A percentile compares a stretch with the other conserved stretches of the same genome.
phyloP scores from a whole-genome alignment of 2,888 invertebrate genomes.

The Siphonodentalium dalli region DNA sequence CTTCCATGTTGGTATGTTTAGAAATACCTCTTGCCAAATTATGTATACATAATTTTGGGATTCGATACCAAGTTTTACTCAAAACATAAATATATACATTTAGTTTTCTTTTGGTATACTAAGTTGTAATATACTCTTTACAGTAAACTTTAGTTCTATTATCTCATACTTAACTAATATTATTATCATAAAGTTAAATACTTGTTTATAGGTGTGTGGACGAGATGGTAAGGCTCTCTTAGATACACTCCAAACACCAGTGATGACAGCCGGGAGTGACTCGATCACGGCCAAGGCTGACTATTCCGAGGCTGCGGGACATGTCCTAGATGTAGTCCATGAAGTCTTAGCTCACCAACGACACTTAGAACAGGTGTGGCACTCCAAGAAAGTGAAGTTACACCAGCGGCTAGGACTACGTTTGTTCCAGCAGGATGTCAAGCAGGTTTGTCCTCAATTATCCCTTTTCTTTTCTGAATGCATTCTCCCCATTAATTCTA shows the following conservation, averaged over 20 bases:
- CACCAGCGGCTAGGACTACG: slow-evolving; percentile 90
- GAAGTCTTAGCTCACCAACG: slow-evolving; percentile 93
- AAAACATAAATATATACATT: too few relatives aligned
- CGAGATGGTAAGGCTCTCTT: slow-evolving; percentile 67
- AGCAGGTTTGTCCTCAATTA: slow-evolving; percentile 75
- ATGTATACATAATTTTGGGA: too few relatives aligned
- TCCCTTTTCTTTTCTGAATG: neutral
- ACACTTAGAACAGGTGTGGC: slow-evolving; percentile 92
- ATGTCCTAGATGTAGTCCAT: slow-evolving; percentile 94
- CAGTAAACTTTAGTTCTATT: too few relatives aligned
- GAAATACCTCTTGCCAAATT: too few relatives aligned
- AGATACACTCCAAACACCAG: slow-evolving; percentile 66
- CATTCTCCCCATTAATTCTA: too few relatives aligned
- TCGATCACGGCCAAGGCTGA: slow-evolving; percentile 72
- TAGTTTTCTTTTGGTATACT: too few relatives aligned
- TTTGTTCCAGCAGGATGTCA: slow-evolving; percentile 96
- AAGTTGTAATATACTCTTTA: too few relatives aligned
- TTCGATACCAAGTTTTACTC: too few relatives aligned
- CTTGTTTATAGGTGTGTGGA: slow-evolving; percentile 64
- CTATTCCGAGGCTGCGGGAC: slow-evolving; percentile 93
- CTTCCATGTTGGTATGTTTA: too few relatives aligned
- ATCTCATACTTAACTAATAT: too few relatives aligned
- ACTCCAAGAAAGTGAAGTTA: slow-evolving; percentile 90
- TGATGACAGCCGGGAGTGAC: slow-evolving; percentile 60
- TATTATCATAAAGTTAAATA: too few relatives aligned